These are phyloP conservation scores for Corvus cornix DNA, from an alignment of 2,113 vertebrate genomes.

Conservation along the genomic window DNA sequence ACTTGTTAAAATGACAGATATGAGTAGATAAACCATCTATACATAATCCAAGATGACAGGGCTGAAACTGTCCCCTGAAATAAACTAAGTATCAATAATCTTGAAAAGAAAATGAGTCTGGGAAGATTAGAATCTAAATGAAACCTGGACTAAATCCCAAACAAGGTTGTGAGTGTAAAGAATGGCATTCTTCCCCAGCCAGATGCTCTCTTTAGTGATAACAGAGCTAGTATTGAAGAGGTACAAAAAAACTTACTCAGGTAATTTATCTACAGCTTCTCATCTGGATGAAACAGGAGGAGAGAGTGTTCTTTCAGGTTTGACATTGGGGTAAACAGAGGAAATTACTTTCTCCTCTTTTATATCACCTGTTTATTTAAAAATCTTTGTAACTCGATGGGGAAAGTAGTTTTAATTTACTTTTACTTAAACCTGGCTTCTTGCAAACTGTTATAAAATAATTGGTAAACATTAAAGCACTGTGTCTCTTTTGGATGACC, in stretches of 20 bases:
- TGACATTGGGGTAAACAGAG: neutral
- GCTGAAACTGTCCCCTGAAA: neutral
- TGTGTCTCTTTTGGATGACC: neutral
- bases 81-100: neutral
- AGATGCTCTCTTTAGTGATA: neutral
- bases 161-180: neutral
- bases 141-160: neutral
- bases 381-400: neutral
- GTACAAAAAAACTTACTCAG: neutral
- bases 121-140: neutral
- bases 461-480: neutral
- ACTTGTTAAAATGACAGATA: neutral
- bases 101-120: neutral
- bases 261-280: neutral
- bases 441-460: neutral
- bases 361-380: neutral
- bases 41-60: neutral
- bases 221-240: neutral
- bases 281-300: neutral
- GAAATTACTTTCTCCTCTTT: neutral
- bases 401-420: neutral
- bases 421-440: neutral
- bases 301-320: neutral
- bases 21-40: neutral
- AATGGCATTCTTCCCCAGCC: neutral